Conservation (phyloP, 2,888 invertebrate genomes). For the Pachliopta kotzebuea region DNA sequence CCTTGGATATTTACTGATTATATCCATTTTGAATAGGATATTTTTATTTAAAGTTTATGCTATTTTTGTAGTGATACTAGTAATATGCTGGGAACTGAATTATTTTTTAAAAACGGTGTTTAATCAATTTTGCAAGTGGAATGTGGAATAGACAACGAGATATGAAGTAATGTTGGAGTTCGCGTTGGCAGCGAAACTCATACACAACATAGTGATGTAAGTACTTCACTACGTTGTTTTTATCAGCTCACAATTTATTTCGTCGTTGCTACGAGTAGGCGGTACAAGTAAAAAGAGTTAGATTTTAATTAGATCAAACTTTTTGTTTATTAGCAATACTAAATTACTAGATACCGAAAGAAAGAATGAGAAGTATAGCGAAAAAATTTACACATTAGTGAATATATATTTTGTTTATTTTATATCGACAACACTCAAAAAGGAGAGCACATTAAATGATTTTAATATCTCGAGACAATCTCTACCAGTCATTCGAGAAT, state of each 20-base stretch:
- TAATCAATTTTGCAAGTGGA: neutral
- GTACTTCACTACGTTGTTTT: neutral
- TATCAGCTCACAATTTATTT: conserved; percentile 1
- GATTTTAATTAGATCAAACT: neutral
- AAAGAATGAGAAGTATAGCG: neutral
- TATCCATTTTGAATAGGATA: too few relatives aligned
- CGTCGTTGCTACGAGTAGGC: neutral
- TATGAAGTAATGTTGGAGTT: neutral
- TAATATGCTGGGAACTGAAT: neutral
- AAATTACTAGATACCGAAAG: neutral
- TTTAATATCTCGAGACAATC: too few relatives aligned
- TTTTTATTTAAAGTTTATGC: too few relatives aligned
- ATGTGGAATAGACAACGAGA: neutral
- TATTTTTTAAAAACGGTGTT: neutral
- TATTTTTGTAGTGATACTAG: neutral
- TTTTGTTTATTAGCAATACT: neutral
- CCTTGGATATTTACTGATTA: too few relatives aligned
- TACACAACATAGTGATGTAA: too few relatives aligned
- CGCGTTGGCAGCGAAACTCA: neutral
- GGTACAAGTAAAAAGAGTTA: neutral
- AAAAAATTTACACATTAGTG: too few relatives aligned
- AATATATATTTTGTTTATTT: too few relatives aligned
- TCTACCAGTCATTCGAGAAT: too few relatives aligned
- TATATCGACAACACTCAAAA: too few relatives aligned
- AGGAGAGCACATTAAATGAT: too few relatives aligned